Evolutionary conservation across 2,797 vertebrate genomes (phyloP).

Genomic region (Chloroceryle amazona): DNA sequence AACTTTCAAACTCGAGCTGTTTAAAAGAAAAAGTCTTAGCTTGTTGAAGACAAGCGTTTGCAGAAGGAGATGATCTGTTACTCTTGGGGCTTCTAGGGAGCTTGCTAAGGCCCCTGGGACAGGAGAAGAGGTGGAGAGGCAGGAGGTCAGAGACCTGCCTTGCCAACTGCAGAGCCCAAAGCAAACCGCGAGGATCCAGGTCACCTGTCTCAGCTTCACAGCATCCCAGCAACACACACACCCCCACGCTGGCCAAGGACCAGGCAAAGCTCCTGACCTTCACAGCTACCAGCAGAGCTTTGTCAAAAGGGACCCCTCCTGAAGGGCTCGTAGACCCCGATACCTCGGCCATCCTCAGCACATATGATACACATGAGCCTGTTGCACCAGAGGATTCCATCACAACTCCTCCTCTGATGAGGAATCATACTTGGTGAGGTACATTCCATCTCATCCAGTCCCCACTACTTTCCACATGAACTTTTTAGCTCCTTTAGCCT

Average conservation of each 20-base stretch:
- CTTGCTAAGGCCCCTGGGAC: background rate
- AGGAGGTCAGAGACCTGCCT: background rate
- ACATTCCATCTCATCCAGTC: background rate
- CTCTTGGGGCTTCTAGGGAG: background rate
- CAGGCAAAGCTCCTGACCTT: background rate
- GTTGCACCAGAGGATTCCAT: background rate
- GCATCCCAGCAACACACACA: background rate
- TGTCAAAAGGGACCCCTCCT: background rate
- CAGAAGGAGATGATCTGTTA: background rate
- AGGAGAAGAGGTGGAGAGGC: fast-evolving
- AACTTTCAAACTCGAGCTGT: background rate
- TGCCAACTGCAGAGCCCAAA: background rate
- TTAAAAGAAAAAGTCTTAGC: background rate
- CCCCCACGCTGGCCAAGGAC: background rate
- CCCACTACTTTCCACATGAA: background rate
- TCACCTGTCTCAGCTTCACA: background rate
- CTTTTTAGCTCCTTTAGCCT: background rate
- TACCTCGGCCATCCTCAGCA: background rate
- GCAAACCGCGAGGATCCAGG: background rate
- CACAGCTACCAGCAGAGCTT: background rate
- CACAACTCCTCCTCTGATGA: background rate
- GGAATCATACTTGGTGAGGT: background rate
- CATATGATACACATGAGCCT: fast-evolving
- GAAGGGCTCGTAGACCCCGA: fast-evolving
- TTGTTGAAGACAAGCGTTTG: background rate